phyloP scores from a whole-genome alignment of 2,113 vertebrate genomes.

The Mixornis gularis region DNA sequence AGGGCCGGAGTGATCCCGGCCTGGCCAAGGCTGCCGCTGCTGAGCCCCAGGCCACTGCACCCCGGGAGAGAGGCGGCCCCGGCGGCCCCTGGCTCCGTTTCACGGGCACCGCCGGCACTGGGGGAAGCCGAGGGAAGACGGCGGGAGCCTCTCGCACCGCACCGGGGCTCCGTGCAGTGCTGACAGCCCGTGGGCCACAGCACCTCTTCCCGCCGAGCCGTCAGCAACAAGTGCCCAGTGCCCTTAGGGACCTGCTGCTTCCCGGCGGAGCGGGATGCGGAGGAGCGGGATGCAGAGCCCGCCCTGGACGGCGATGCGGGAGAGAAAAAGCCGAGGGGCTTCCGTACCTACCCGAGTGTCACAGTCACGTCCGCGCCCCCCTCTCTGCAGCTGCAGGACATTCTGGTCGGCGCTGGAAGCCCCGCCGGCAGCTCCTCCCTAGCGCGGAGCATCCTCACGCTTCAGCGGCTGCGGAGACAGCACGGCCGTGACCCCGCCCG shows the following conservation, averaged over 20 bases:
- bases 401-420: not conserved
- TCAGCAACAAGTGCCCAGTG: not conserved
- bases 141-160: not conserved
- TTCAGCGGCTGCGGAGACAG: not conserved
- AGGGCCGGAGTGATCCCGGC: no score
- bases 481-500: not conserved
- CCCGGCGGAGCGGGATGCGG: not conserved
- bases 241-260: not conserved
- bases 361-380: not conserved
- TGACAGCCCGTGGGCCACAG: no score
- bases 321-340: not conserved
- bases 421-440: not conserved
- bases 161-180: not conserved
- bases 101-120: not conserved
- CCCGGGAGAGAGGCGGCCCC: rapidly evolving
- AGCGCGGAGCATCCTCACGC: not conserved
- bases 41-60: not conserved
- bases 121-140: not conserved
- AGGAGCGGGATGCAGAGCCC: no score
- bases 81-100: not conserved
- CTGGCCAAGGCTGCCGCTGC: not conserved
- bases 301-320: not conserved
- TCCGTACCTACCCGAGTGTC: conserved; percentile 15
- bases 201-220: not conserved
- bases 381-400: not conserved